Conservation (phyloP, 2,113 vertebrate species). For the Chrysochloris asiatica region DNA sequence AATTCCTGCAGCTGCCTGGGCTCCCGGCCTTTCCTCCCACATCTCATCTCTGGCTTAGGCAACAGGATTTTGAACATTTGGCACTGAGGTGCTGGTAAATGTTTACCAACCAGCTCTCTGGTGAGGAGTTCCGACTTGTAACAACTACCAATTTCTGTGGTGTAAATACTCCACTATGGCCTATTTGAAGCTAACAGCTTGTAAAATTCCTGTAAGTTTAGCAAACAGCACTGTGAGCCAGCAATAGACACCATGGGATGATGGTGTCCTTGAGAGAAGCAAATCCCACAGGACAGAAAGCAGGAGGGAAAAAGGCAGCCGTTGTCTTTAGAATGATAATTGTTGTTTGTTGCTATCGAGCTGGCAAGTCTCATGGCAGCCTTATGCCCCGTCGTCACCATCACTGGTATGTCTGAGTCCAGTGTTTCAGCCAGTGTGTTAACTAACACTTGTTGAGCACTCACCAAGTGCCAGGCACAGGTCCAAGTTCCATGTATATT, state of each 20-base stretch:
- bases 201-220: background rate
- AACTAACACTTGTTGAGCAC: background rate
- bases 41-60: background rate
- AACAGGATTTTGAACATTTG: too few species aligned
- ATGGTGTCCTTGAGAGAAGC: background rate
- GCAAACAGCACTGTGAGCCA: background rate
- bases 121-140: background rate
- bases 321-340: accelerated
- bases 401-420: too few species aligned
- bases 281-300: background rate
- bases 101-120: background rate
- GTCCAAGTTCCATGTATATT: background rate
- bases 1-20: too few species aligned
- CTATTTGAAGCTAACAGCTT: background rate
- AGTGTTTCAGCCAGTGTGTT: background rate
- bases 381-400: background rate
- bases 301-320: background rate
- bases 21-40: background rate
- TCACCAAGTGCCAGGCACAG: background rate
- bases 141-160: background rate
- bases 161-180: background rate
- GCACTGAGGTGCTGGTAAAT: background rate
- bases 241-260: background rate
- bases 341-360: background rate
- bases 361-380: background rate